Evolutionary conservation across 2,888 invertebrate species (phyloP), one percentile per base, ranked within the genome.

Genomic region (Peribatodes rhomboidaria): DNA sequence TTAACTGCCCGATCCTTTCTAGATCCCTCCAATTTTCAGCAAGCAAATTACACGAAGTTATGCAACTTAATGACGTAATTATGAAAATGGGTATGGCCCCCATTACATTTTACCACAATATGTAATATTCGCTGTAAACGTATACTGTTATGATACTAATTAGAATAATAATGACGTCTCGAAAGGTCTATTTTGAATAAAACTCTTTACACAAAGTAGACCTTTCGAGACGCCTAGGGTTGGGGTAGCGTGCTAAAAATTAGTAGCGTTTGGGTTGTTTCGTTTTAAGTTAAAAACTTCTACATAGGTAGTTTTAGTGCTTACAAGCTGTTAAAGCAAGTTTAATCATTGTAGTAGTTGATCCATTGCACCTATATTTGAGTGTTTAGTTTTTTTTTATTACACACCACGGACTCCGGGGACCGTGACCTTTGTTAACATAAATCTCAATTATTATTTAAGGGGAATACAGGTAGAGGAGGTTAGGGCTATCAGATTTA

Each of bases 101-200:
- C 37, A 31, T 65, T 44, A 55, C 50, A 14, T 37, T 64, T 33
- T 56, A 55, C 54, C 11, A 50, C 60, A 65, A 65, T 55, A 60
- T 50, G 50, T 50, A 55, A 60, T 52, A 33, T 20, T 18, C 37
- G 14, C 46, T 31, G 50, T 60, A 56, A 56, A 65, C 57, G 65
- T 65, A 41, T 61, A 65, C 41, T 56, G 60, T 61, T 65, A 61
- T 65, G 39, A 46, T 56, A 61, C 37, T 56, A 44, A 60, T 65
- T 65, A 60, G 39, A 57, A 65, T 61, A 56, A 11, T 52, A 52
- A 65, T 52, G 11, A 41, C 18, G 49, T 14, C 13, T 33, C 13
- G 44, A 52, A 50, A 50, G 16, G 44, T 16, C 53, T 46, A 60
- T 63, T 61, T 52, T 61, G 16, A 55, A 18, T 49, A 41, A 27